These are phyloP conservation scores for Notolabrus celidotus DNA, from an alignment of 2,797 vertebrate species.

Conservation along the genomic window DNA sequence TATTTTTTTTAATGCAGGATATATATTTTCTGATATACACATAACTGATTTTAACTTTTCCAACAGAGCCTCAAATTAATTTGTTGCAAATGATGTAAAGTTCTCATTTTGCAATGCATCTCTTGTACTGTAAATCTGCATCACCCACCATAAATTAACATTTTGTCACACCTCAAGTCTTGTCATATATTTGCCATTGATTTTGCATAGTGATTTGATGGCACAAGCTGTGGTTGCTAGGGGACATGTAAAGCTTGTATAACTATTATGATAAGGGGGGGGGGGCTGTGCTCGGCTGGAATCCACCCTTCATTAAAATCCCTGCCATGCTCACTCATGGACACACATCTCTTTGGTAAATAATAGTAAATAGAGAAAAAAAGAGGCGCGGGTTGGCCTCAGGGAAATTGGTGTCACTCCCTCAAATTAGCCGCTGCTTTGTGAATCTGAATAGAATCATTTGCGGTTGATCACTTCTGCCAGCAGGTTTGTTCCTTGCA, in stretches of 20 bases:
- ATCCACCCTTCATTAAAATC: conserved; percentile 68
- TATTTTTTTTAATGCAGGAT: no score
- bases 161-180: neutral
- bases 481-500: conserved; percentile 79
- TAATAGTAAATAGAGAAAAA: conserved; percentile 79
- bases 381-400: conserved; percentile 61
- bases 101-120: no score
- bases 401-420: conserved; percentile 86
- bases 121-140: no score
- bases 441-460: conserved; percentile 84
- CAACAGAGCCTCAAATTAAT: no score
- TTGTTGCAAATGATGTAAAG: no score
- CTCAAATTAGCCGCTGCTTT: conserved; percentile 80
- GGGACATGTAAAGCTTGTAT: conserved; percentile 37
- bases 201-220: neutral
- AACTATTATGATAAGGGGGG: conserved; percentile 19
- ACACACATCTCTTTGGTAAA: conserved; percentile 72
- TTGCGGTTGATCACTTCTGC: conserved; percentile 81
- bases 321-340: conserved; percentile 45
- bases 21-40: no score
- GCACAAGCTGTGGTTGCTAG: conserved; percentile 55
- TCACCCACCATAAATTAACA: no score
- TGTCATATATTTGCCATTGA: conserved; percentile 7
- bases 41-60: no score
- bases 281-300: conserved; percentile 18